A percentile compares a stretch with the other conserved stretches of the same genome.
Conservation (phyloP, 2,113 vertebrate genomes). For the Baryphthengus martii region DNA sequence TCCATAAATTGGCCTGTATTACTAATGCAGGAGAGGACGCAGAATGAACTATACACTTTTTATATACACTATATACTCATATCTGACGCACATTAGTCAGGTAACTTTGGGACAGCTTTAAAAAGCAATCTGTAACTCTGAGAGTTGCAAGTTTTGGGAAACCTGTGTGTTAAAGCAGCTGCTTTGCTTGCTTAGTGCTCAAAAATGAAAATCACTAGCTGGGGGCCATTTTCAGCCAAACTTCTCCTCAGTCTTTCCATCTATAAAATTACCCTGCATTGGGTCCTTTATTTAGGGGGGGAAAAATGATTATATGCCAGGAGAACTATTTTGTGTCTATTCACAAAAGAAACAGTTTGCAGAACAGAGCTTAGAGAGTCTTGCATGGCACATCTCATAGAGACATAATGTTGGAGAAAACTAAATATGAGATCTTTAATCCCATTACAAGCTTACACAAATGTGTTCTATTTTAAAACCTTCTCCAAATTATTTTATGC, state of each 20-base stretch:
- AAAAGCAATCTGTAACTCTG: background rate
- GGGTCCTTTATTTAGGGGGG: background rate
- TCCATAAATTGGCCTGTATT: background rate
- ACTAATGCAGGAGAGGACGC: background rate
- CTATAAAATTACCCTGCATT: background rate
- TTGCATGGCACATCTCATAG: background rate
- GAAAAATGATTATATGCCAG: background rate
- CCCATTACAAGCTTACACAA: constrained; percentile 2
- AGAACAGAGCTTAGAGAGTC: background rate
- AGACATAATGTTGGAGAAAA: background rate
- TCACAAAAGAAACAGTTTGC: background rate
- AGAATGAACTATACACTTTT: background rate
- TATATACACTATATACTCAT: too few species aligned
- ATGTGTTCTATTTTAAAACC: constrained; percentile 21
- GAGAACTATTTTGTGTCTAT: background rate
- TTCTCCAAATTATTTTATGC: constrained; percentile 33
- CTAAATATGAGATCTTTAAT: background rate
- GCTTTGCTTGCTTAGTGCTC: background rate
- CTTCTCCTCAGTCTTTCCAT: background rate
- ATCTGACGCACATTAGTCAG: background rate
- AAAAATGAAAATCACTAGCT: background rate
- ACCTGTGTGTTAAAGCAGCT: background rate
- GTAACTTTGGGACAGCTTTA: background rate
- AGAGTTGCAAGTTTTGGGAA: background rate
- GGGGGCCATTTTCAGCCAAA: background rate